Conservation (phyloP, 2,888 invertebrate species). For the Globia sparganii region DNA sequence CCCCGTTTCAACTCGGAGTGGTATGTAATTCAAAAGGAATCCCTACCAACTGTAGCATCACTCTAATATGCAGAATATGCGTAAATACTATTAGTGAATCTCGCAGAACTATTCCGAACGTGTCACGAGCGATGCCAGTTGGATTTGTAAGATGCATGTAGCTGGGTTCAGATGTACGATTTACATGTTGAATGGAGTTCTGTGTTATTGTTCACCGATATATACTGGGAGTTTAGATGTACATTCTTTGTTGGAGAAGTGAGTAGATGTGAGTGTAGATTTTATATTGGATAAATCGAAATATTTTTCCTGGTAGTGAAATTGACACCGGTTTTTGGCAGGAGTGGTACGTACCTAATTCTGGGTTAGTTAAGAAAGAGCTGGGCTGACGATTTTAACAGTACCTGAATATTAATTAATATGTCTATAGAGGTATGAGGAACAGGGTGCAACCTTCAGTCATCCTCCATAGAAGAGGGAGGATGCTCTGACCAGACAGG, state of each 20-base stretch:
- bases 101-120: slow-evolving; percentile 38
- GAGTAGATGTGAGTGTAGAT: neutral
- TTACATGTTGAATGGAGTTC: slow-evolving; percentile 9
- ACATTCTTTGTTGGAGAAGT: neutral
- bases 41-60: neutral
- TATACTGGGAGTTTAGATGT: neutral
- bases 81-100: slow-evolving; percentile 39
- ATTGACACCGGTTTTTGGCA: neutral
- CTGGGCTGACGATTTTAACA: neutral
- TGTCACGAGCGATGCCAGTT: slow-evolving; percentile 22
- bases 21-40: neutral
- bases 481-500: too few relatives aligned
- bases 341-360: neutral
- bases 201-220: slow-evolving; percentile 16
- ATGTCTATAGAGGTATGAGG: too few relatives aligned
- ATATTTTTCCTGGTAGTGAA: neutral
- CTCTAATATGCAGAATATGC: slow-evolving; percentile 47
- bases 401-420: too few relatives aligned
- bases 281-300: neutral
- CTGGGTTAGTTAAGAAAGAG: neutral
- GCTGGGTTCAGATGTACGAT: slow-evolving; percentile 18
- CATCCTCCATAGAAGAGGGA: too few relatives aligned
- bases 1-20: neutral
- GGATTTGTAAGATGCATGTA: slow-evolving; percentile 44
- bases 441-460: too few relatives aligned